phyloP scores from a whole-genome alignment of 2,113 vertebrate species.

The Seriola quinqueradiata region DNA sequence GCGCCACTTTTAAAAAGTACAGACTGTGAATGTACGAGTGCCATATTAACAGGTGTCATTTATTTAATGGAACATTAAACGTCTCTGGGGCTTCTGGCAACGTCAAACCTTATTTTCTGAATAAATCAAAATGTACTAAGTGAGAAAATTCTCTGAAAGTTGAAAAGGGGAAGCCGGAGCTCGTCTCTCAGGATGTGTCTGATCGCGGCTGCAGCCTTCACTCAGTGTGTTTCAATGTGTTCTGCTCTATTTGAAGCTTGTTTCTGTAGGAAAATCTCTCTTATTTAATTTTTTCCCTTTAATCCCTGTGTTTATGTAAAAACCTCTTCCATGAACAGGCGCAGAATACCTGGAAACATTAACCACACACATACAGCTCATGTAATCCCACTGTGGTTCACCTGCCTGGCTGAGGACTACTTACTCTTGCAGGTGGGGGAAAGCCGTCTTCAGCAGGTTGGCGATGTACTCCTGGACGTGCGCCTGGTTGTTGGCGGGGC shows the following conservation, averaged over 20 bases:
- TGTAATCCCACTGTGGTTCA: neutral
- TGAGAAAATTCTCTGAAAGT: neutral
- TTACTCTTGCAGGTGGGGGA: constrained; percentile 98
- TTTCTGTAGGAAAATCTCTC: neutral
- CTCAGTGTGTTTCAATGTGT: neutral
- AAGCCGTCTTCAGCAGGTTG: constrained; percentile 96
- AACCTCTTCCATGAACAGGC: neutral
- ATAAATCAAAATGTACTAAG: neutral
- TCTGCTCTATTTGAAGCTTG: neutral
- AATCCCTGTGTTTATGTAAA: neutral
- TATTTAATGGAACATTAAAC: neutral
- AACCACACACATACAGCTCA: neutral
- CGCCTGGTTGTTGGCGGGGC: constrained; percentile 90
- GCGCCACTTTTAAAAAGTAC: too few relatives aligned
- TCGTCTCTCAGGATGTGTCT: too few relatives aligned
- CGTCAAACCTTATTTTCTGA: neutral
- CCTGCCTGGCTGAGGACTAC: constrained; percentile 40
- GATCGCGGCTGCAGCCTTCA: too few relatives aligned
- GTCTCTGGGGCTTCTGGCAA: too few relatives aligned
- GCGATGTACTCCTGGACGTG: constrained; percentile 97
- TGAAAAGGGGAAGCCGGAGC: too few relatives aligned
- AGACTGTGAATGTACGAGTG: too few relatives aligned
- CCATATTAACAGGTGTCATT: neutral
- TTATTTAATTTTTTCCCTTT: neutral
- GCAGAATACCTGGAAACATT: neutral